phyloP scores from a whole-genome alignment of 2,888 invertebrate genomes.

The Orchesella flavescens region DNA sequence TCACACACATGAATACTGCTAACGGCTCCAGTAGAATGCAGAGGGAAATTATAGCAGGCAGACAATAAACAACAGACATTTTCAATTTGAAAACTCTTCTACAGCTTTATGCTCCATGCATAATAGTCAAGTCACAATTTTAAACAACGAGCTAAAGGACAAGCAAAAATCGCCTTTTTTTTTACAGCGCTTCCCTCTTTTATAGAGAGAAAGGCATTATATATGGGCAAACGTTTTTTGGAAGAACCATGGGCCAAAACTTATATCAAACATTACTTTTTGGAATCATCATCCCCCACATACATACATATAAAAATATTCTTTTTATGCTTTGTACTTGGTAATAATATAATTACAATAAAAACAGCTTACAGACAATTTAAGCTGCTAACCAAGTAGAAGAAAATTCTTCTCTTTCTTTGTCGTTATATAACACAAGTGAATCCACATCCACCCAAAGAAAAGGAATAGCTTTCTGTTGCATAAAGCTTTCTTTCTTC shows the following conservation, averaged over 20 bases:
- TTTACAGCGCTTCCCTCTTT: conserved; percentile 26
- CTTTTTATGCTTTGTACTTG: no score
- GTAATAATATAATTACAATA: no score
- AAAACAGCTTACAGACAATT: not conserved
- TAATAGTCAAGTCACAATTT: conserved; percentile 13
- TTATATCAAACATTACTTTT: no score
- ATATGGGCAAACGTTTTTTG: no score
- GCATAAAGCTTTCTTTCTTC: conserved; percentile 2
- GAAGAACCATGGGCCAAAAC: no score
- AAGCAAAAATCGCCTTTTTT: conserved; percentile 22
- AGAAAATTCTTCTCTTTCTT: not conserved
- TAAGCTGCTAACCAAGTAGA: not conserved
- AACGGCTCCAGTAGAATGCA: conserved; percentile 37
- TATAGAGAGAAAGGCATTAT: not conserved
- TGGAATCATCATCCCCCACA: no score
- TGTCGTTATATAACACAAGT: not conserved
- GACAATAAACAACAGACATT: conserved; percentile 13
- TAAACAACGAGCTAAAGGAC: conserved; percentile 17
- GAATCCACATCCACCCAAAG: not conserved
- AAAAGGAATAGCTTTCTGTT: not conserved
- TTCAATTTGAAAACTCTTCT: conserved; percentile 36
- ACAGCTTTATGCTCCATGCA: not conserved
- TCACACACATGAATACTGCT: conserved; percentile 7
- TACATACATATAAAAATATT: no score
- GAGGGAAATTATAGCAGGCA: conserved; percentile 17